A percentile compares a stretch with the other conserved stretches of the same genome.
These are phyloP conservation scores for Rhopalosiphum padi DNA, from an alignment of 1,140 invertebrate genomes.

Conservation along the genomic window DNA sequence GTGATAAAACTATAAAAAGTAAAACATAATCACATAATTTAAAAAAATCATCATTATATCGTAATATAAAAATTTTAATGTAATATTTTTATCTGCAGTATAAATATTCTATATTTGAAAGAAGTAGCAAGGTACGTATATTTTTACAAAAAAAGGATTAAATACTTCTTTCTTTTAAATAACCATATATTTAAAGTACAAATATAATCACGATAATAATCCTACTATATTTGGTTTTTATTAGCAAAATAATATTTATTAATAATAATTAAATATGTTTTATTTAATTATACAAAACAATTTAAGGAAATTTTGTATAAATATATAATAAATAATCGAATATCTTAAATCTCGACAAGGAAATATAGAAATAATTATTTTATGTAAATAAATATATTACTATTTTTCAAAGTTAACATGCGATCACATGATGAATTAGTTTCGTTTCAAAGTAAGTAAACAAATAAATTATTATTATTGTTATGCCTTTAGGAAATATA, in stretches of 20 bases:
- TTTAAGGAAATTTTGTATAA: not conserved
- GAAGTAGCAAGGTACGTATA: no score
- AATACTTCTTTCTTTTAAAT: not conserved
- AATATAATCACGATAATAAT: not conserved
- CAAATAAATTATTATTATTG: not conserved
- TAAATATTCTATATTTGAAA: not conserved
- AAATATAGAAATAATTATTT: not conserved
- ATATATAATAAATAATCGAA: not conserved
- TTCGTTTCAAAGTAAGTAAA: conserved; percentile 2
- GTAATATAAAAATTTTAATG: not conserved
- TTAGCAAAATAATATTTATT: not conserved
- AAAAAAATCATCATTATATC: not conserved
- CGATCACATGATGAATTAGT: not conserved
- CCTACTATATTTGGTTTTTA: not conserved
- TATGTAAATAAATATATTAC: not conserved
- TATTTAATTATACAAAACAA: not conserved
- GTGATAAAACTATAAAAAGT: not conserved
- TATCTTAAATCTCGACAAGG: not conserved
- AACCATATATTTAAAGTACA: not conserved
- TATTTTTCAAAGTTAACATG: not conserved
- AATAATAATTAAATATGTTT: not conserved
- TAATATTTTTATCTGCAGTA: not conserved
- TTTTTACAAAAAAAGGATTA: no score
- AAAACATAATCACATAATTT: not conserved
- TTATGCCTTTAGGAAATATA: conserved; percentile 11